Base-by-base conservation (phyloP, 64 coral and sea anemone species). In the Montipora cactus region DNA sequence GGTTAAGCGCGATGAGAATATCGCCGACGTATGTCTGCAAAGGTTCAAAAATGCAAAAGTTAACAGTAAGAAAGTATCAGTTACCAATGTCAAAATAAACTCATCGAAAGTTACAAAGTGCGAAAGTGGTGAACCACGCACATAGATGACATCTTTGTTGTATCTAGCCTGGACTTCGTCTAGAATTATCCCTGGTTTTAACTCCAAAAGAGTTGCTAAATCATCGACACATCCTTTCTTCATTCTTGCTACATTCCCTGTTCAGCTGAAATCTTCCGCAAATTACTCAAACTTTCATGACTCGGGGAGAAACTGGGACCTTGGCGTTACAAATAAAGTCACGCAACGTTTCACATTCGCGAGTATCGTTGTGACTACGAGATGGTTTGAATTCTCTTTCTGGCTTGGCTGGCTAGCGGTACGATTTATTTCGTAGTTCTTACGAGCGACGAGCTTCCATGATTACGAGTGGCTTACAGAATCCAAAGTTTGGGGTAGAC, bases 1-100 rank as follows among this genome's bases (percentile, higher is more conserved):
- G 95, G 62, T 97, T 97, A 19, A 97, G 77, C 19, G 95, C 95
- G 62, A 97, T 97, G 18, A 97, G 81, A 88, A 97, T 97, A 69
- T 97, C 95, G 8, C 95, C 95, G 47, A 97, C 95, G 52, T 97
- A 94, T 0, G 92, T 97, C 95, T 97, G 87, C 21, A 23, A 78
- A 59, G 71, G 13, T 75, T 47, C 6, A 16, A 61, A n/a, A 86
- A 15, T 53, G 10, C 67, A 9, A 9, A 44, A 76, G 58, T 52
- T 47, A 46, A 18, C 76, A 81, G 52, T 12, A 52, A 69, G 19
- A 2, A 71, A 22, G 5, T 52, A 46, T 46, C n/a, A 49, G 20
- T 28, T 47, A 50, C 4, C 3, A 19, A 2, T 78, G 48, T 12
- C 4, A 79, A 72, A 66, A 57, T 59, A 11, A 84, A 15, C 61